phyloP scores from a whole-genome alignment of 2,113 vertebrate genomes.

The Hippopotamus amphibius region DNA sequence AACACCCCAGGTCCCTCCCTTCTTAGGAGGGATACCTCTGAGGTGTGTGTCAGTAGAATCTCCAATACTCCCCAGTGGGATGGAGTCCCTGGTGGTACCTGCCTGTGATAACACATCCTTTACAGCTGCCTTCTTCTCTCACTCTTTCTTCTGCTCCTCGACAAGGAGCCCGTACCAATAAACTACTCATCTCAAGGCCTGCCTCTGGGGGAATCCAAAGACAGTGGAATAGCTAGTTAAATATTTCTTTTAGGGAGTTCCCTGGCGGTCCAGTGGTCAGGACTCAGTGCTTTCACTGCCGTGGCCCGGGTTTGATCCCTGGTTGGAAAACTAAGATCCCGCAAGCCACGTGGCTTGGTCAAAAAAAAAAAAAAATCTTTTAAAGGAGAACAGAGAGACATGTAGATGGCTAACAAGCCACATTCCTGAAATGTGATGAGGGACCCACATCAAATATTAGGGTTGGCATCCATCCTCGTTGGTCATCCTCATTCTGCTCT shows the following conservation, averaged over 20 bases:
- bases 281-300: too few relatives aligned
- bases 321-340: too few relatives aligned
- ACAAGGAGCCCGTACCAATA: accelerated
- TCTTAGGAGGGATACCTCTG: too few relatives aligned
- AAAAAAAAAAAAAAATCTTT: not conserved
- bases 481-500: not conserved
- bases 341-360: too few relatives aligned
- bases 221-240: not conserved
- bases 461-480: accelerated
- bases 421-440: not conserved
- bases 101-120: too few relatives aligned
- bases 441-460: accelerated
- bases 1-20: not conserved
- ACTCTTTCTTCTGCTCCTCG: accelerated
- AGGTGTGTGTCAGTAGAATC: not conserved
- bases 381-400: not conserved
- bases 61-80: accelerated
- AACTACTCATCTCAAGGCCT: not conserved
- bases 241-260: too few relatives aligned
- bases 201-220: not conserved
- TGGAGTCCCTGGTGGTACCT: not conserved
- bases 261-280: too few relatives aligned
- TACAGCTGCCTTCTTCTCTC: not conserved
- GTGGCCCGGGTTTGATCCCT: too few relatives aligned
- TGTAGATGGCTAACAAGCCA: accelerated